These are phyloP conservation scores for Sprattus sprattus DNA, from an alignment of 2,113 vertebrate species.

Conservation along the genomic window DNA sequence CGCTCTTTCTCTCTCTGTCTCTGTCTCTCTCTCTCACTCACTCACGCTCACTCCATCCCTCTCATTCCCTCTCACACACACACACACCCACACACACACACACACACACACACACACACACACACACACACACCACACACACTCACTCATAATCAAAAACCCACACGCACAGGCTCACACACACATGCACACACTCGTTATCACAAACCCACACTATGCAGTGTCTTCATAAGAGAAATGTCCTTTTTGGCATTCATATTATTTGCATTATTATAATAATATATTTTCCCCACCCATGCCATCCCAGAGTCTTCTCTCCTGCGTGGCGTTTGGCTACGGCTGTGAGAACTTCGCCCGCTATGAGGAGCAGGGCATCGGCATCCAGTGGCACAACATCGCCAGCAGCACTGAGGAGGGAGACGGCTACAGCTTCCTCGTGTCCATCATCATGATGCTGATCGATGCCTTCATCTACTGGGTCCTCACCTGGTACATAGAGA, in stretches of 20 bases:
- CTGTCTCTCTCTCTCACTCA: no score
- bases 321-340: conserved; percentile 94
- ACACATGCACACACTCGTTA: no score
- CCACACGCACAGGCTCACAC: no score
- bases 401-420: conserved; percentile 80
- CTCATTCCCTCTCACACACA: no score
- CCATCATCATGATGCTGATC: conserved; percentile 87
- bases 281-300: conserved; percentile 23
- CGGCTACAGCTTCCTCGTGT: conserved; percentile 82
- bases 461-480: conserved; percentile 82
- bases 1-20: no score
- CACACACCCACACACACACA: no score
- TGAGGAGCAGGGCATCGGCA: conserved; percentile 91
- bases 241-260: conserved; percentile 20
- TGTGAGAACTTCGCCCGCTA: conserved; percentile 89
- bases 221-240: no score
- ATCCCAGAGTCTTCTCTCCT: conserved; percentile 90
- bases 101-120: no score
- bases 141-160: no score
- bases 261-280: background rate
- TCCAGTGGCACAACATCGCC: conserved; percentile 90
- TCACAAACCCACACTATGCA: no score
- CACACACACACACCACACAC: no score
- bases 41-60: no score
- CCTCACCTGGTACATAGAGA: conserved; percentile 96